A percentile compares a stretch with the other conserved stretches of the same genome.
phyloP scores from a whole-genome alignment of 2,797 vertebrate species.

The Sciaenops ocellatus region DNA sequence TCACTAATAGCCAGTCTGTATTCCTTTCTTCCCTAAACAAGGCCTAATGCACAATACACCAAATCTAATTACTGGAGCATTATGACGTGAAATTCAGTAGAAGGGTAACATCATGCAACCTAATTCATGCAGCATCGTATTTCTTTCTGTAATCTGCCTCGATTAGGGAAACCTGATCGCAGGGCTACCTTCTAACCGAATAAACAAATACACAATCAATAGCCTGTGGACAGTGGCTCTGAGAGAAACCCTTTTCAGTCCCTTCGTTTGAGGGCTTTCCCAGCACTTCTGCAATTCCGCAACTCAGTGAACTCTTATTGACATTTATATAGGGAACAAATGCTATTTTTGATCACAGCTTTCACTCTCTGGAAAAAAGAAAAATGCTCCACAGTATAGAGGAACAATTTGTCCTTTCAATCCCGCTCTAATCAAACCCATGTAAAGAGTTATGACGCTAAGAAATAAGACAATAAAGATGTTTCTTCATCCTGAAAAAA shows the following conservation, averaged over 20 bases:
- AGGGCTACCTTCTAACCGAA: constrained; percentile 72
- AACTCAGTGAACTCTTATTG: constrained; percentile 52
- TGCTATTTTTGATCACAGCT: constrained; percentile 66
- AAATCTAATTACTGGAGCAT: constrained; percentile 83
- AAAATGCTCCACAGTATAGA: constrained; percentile 8
- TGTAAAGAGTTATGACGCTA: neutral
- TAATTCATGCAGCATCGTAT: constrained; percentile 83
- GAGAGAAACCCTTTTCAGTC: constrained; percentile 46
- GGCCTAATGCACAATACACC: constrained; percentile 78
- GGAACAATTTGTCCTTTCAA: neutral
- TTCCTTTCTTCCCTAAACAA: constrained; percentile 74
- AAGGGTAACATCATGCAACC: constrained; percentile 70
- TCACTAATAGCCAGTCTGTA: constrained; percentile 62
- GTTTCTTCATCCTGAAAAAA: neutral
- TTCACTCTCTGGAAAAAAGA: constrained; percentile 34
- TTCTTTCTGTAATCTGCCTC: constrained; percentile 78
- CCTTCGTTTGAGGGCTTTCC: constrained; percentile 62
- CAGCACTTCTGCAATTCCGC: constrained; percentile 59
- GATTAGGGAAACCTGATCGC: constrained; percentile 80
- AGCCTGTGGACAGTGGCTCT: constrained; percentile 35
- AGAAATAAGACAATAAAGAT: neutral
- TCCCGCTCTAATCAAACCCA: neutral
- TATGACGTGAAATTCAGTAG: constrained; percentile 80
- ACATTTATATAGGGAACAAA: constrained; percentile 38
- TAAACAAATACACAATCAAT: constrained; percentile 80